Conservation (phyloP, 2,888 invertebrate species). For the Plebejus anna region DNA sequence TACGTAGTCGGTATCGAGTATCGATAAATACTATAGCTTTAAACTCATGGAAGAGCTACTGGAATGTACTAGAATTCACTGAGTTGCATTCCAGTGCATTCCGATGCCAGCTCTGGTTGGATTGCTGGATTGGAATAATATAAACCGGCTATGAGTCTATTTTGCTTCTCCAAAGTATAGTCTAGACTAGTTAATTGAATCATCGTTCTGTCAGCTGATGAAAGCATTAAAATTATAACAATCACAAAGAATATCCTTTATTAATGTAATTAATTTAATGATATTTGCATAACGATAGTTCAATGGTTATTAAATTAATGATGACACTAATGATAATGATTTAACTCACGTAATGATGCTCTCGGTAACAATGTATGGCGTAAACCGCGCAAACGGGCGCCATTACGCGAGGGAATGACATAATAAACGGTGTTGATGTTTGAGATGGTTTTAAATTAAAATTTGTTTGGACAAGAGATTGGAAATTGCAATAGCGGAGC, state of each 20-base stretch:
- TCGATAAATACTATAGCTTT: no score
- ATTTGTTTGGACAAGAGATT: neutral
- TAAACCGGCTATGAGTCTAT: no score
- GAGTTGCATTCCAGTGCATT: no score
- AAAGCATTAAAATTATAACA: neutral
- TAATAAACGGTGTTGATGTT: slow-evolving; percentile 6
- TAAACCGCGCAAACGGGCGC: neutral
- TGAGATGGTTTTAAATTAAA: neutral
- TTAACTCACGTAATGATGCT: neutral
- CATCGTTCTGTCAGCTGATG: neutral
- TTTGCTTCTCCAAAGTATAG: no score
- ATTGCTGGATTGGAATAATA: no score
- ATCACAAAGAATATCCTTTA: no score
- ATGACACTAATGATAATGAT: slow-evolving; percentile 3
- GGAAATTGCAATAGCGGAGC: neutral
- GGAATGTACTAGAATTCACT: no score
- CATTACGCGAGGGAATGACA: neutral
- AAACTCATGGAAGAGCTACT: no score
- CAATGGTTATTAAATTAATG: neutral
- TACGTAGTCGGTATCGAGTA: no score
- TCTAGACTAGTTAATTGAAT: no score
- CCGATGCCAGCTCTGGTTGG: no score
- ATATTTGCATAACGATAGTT: neutral
- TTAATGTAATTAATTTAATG: no score
- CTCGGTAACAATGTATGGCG: neutral